These are phyloP conservation scores for Toxotes lorentzi DNA, from an alignment of 2,797 vertebrate genomes.

Conservation along the genomic window DNA sequence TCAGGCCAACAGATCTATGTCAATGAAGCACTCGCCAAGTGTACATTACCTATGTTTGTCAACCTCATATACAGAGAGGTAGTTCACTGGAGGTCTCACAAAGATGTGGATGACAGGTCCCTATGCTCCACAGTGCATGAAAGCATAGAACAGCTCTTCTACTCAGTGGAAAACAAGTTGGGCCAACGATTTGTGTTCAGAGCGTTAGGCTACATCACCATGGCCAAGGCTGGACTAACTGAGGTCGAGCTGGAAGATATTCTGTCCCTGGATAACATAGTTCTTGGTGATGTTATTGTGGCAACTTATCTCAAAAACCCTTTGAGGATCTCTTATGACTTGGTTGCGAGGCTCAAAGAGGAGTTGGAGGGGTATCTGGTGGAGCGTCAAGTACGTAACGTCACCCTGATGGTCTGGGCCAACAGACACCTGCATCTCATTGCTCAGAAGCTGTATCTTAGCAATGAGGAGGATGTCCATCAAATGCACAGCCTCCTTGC, in stretches of 20 bases:
- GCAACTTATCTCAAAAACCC: slow-evolving; percentile 90
- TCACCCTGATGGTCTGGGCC: slow-evolving; percentile 97
- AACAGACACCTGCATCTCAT: slow-evolving; percentile 98
- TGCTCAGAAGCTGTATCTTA: slow-evolving; percentile 97
- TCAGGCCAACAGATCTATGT: slow-evolving; percentile 99
- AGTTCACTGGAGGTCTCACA: slow-evolving; percentile 96
- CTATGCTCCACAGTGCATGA: slow-evolving; percentile 97
- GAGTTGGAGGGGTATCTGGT: slow-evolving; percentile 95
- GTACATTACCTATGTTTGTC: slow-evolving; percentile 98
- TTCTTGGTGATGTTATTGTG: slow-evolving; percentile 92
- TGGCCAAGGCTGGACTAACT: slow-evolving; percentile 95
- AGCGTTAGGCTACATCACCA: slow-evolving; percentile 97
- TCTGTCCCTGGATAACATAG: slow-evolving; percentile 96
- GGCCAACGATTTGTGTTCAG: slow-evolving; percentile 93
- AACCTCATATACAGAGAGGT: slow-evolving; percentile 98
- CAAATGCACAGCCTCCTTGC: slow-evolving; percentile 98
- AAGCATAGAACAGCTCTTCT: slow-evolving; percentile 98
- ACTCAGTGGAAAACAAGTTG: slow-evolving; percentile 94
- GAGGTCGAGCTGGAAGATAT: slow-evolving; percentile 98
- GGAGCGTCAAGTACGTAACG: slow-evolving; percentile 96
- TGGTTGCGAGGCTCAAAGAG: slow-evolving; percentile 95
- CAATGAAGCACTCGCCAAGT: slow-evolving; percentile 97
- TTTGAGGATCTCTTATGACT: slow-evolving; percentile 93
- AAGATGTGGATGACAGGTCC: slow-evolving; percentile 96
- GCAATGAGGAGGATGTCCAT: slow-evolving; percentile 92